These are phyloP conservation scores for Trimorus sp. DNA, from an alignment of 2,888 invertebrate species.

Conservation along the genomic window DNA sequence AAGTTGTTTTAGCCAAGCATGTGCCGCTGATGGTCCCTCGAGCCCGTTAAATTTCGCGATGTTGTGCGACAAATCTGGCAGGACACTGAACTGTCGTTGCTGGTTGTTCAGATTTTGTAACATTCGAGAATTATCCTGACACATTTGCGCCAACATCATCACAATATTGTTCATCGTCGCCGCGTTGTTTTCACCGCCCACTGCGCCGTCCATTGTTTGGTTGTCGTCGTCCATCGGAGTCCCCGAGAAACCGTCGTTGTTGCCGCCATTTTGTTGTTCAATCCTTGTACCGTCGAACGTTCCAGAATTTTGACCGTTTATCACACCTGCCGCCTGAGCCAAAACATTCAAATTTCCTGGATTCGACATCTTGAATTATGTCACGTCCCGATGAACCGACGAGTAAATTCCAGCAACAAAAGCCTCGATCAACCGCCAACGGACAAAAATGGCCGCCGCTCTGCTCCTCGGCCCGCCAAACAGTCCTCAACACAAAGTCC, in stretches of 20 bases:
- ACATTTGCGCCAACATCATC: neutral
- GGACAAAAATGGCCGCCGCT: neutral
- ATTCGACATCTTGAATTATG: no score
- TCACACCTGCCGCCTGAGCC: no score
- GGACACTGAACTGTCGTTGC: neutral
- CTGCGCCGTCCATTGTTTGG: no score
- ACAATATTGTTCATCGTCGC: neutral
- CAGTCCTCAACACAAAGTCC: no score
- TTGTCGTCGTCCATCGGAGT: no score
- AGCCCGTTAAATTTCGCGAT: slow-evolving; percentile 1
- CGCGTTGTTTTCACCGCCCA: neutral
- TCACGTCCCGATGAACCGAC: neutral
- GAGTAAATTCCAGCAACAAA: no score
- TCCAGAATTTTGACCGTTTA: no score
- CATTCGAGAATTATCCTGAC: neutral
- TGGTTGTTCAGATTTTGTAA: neutral
- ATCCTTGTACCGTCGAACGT: no score
- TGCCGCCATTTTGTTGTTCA: no score
- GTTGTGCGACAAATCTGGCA: slow-evolving; percentile 14
- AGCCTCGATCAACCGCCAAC: neutral
- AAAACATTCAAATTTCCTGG: no score
- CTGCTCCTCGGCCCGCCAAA: neutral
- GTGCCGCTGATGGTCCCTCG: neutral
- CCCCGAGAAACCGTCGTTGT: no score
- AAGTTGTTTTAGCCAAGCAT: slow-evolving; percentile 19